Conservation (phyloP, 1,140 invertebrate genomes). For the Pseudomyrmex concolor region DNA sequence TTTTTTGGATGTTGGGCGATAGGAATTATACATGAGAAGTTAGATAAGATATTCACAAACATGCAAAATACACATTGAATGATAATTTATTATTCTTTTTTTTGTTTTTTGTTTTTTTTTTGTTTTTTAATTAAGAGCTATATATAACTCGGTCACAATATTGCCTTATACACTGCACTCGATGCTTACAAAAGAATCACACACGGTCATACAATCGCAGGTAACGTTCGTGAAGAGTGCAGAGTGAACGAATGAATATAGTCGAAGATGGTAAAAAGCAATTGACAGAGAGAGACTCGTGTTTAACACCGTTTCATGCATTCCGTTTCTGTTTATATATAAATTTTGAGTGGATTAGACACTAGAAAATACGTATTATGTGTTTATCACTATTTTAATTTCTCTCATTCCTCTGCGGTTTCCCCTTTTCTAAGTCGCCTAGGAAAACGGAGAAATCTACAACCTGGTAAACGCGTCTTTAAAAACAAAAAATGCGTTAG, state of each 20-base stretch:
- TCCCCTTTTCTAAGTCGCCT: neutral
- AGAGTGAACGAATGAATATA: conserved; percentile 26
- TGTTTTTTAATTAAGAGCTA: conserved; percentile 63
- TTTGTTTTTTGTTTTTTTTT: conserved; percentile 45
- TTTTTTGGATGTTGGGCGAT: too few species aligned
- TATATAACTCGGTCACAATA: conserved; percentile 61
- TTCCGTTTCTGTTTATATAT: conserved; percentile 56
- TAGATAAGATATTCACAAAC: neutral
- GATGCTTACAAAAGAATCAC: conserved; percentile 62
- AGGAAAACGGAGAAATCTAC: conserved; percentile 37
- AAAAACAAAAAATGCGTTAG: neutral
- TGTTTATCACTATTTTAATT: conserved; percentile 46
- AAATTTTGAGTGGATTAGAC: conserved; percentile 37
- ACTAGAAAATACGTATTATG: conserved; percentile 61
- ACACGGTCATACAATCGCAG: conserved; percentile 54
- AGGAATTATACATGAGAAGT: too few species aligned
- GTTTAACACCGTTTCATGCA: conserved; percentile 26
- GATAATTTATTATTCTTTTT: conserved; percentile 54
- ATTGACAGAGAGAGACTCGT: conserved; percentile 65
- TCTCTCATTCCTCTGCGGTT: neutral
- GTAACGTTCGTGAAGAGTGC: conserved; percentile 42
- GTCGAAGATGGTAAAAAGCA: conserved; percentile 58
- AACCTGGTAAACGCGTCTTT: conserved; percentile 20
- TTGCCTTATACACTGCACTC: conserved; percentile 64
- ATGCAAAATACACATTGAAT: conserved; percentile 40